Evolutionary conservation across 2,797 vertebrate species (phyloP).

Genomic region (Muraenolepis orangiensis): DNA sequence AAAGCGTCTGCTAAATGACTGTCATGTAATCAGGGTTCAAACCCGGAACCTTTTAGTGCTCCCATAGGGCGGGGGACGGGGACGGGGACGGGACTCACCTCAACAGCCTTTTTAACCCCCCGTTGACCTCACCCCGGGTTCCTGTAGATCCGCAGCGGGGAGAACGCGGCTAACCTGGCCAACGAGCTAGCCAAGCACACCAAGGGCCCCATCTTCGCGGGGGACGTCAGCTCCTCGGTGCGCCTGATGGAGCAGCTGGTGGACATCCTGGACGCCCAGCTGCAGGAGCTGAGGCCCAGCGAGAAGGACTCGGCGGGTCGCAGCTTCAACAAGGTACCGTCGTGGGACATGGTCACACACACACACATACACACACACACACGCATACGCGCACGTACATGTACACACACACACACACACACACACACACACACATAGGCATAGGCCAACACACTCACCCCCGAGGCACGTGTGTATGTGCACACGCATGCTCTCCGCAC

Average conservation of each 20-base stretch:
- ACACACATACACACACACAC: too few relatives aligned
- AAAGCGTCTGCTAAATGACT: too few relatives aligned
- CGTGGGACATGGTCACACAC: too few relatives aligned
- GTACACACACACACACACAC: neutral
- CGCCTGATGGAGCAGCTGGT: constrained; percentile 97
- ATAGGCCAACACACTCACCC: neutral
- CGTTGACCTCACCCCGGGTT: neutral
- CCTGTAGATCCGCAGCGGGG: constrained; percentile 92
- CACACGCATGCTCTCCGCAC: neutral
- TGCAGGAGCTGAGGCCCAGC: constrained; percentile 90
- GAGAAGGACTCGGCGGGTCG: constrained; percentile 95
- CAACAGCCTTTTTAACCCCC: neutral
- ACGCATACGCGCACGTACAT: neutral
- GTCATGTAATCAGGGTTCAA: neutral
- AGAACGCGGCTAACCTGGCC: constrained; percentile 96
- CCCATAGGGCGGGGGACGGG: too few relatives aligned
- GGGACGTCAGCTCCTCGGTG: constrained; percentile 93
- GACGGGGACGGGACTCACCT: too few relatives aligned
- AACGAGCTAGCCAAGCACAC: constrained; percentile 97
- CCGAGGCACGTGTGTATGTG: neutral
- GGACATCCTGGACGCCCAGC: constrained; percentile 95
- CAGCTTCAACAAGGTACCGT: constrained; percentile 95
- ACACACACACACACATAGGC: neutral
- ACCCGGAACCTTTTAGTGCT: neutral
- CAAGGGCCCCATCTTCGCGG: constrained; percentile 91